A percentile compares a stretch with the other conserved stretches of the same genome.
These are phyloP conservation scores for Muscicapa comitata DNA, from an alignment of 2,797 vertebrate species.

Conservation along the genomic window DNA sequence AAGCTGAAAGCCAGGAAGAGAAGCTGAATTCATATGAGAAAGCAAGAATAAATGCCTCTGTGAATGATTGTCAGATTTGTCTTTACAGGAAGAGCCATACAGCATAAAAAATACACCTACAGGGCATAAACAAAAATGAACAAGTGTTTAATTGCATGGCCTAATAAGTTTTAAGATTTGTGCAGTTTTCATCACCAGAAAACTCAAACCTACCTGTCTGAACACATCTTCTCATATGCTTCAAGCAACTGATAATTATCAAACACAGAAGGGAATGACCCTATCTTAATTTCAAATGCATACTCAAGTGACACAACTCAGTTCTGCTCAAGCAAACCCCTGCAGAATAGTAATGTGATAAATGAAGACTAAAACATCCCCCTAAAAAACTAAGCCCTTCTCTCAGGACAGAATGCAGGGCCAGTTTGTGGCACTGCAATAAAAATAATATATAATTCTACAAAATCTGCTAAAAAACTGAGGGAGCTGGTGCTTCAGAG, in stretches of 20 bases:
- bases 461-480: slow-evolving; percentile 28
- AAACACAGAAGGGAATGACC: neutral
- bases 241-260: slow-evolving; percentile 11
- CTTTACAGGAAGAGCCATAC: neutral
- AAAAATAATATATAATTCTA: neutral
- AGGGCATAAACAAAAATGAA: neutral
- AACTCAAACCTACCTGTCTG: neutral
- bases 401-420: neutral
- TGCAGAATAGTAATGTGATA: slow-evolving; percentile 30
- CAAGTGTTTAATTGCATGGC: neutral
- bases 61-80: neutral
- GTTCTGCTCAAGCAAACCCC: neutral
- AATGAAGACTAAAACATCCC: neutral
- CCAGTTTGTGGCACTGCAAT: neutral
- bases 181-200: neutral
- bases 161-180: neutral
- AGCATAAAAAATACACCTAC: neutral
- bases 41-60: neutral
- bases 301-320: neutral
- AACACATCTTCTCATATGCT: neutral
- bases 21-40: neutral
- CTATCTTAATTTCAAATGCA: slow-evolving; percentile 21
- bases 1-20: neutral
- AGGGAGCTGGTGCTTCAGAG: neutral
- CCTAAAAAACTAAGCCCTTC: neutral